phyloP scores from a whole-genome alignment of 2,888 invertebrate genomes.

The Timandra comae region DNA sequence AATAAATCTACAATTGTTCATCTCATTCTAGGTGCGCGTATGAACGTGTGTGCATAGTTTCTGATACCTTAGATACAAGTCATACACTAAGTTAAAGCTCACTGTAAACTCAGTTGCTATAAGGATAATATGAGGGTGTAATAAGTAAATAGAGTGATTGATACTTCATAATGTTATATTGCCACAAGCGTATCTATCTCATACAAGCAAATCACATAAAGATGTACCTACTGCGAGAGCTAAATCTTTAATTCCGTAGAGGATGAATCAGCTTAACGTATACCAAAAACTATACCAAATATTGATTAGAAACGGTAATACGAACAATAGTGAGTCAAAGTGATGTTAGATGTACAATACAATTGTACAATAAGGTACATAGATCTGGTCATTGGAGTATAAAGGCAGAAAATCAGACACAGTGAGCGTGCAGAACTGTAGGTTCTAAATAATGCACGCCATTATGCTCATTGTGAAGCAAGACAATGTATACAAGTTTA shows the following conservation, averaged over 20 bases:
- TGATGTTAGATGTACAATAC: background rate
- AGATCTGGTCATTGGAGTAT: background rate
- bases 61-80: too few relatives aligned
- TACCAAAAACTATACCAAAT: background rate
- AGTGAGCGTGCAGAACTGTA: background rate
- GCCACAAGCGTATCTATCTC: too few relatives aligned
- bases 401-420: background rate
- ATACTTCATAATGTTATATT: background rate
- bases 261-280: background rate
- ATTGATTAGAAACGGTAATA: background rate
- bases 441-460: too few relatives aligned
- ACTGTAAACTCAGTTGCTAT: too few relatives aligned
- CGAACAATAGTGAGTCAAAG: background rate
- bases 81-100: too few relatives aligned
- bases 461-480: background rate
- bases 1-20: too few relatives aligned
- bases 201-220: too few relatives aligned
- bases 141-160: background rate
- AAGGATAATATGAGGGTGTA: background rate
- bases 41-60: too few relatives aligned
- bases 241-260: background rate
- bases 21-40: too few relatives aligned
- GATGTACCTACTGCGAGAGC: too few relatives aligned
- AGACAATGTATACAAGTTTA: too few relatives aligned
- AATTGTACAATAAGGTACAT: background rate